These are phyloP conservation scores for Stegastes partitus DNA, from an alignment of 2,113 vertebrate species.

Conservation along the genomic window DNA sequence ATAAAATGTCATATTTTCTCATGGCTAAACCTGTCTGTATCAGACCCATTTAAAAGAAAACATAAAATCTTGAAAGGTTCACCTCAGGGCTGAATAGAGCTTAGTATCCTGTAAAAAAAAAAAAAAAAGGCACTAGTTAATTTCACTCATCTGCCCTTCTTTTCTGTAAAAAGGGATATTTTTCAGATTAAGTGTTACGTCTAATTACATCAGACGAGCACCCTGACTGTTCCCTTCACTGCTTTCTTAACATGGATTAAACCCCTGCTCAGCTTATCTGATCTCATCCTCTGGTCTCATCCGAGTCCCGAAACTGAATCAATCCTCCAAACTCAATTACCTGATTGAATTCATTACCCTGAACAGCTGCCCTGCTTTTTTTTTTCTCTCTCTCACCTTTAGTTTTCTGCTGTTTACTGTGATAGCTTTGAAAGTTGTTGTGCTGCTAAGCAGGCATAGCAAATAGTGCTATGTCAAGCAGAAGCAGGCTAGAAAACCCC, in stretches of 20 bases:
- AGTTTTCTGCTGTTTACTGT: conserved; percentile 37
- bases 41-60: conserved; percentile 26
- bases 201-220: conserved; percentile 48
- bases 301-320: conserved; percentile 7
- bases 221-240: background rate
- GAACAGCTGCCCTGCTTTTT: background rate
- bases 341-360: background rate
- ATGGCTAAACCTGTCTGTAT: background rate
- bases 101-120: background rate
- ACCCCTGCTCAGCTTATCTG: conserved; percentile 19
- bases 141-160: background rate
- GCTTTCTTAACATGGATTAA: conserved; percentile 37
- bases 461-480: conserved; percentile 66
- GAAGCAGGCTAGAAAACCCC: conserved; percentile 57
- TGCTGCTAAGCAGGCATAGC: conserved; percentile 40
- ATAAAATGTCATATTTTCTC: conserved; percentile 8
- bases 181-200: conserved; percentile 47
- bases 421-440: conserved; percentile 36
- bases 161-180: conserved; percentile 15
- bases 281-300: conserved; percentile 29
- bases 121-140: background rate
- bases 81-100: conserved; percentile 8
- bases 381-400: background rate
- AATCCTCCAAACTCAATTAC: conserved; percentile 10
- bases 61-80: conserved; percentile 7